phyloP scores from a whole-genome alignment of 2,888 invertebrate genomes.

The Nemoura dubitans region DNA sequence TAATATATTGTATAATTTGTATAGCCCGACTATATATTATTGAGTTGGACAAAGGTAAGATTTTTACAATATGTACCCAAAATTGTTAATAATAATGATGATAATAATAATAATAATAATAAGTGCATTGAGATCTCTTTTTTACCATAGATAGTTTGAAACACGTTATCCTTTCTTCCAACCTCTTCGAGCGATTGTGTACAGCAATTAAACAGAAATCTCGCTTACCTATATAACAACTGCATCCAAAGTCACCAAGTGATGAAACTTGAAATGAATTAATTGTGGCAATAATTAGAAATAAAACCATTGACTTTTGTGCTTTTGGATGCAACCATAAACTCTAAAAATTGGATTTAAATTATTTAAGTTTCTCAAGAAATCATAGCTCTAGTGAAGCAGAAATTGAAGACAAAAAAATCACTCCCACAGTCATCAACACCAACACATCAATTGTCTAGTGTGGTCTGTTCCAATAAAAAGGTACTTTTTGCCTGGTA shows the following conservation, averaged over 20 bases:
- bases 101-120: background rate
- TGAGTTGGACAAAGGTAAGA: background rate
- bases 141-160: background rate
- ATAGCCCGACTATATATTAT: background rate
- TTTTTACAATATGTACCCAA: background rate
- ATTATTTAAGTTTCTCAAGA: background rate
- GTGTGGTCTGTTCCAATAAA: background rate
- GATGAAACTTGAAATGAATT: background rate
- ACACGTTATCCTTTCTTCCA: background rate
- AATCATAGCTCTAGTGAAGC: background rate
- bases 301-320: background rate
- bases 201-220: background rate
- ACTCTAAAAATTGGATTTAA: background rate
- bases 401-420: background rate
- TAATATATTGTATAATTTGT: background rate
- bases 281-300: background rate
- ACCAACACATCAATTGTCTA: background rate
- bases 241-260: background rate
- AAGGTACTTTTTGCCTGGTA: background rate
- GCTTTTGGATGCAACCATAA: background rate
- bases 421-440: background rate
- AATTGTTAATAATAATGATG: background rate
- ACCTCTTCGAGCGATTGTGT: background rate
- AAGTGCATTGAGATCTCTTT: slow-evolving; percentile 1
- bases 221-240: background rate